These are phyloP conservation scores for Apis cerana DNA, from an alignment of 1,140 invertebrate species.

Conservation along the genomic window DNA sequence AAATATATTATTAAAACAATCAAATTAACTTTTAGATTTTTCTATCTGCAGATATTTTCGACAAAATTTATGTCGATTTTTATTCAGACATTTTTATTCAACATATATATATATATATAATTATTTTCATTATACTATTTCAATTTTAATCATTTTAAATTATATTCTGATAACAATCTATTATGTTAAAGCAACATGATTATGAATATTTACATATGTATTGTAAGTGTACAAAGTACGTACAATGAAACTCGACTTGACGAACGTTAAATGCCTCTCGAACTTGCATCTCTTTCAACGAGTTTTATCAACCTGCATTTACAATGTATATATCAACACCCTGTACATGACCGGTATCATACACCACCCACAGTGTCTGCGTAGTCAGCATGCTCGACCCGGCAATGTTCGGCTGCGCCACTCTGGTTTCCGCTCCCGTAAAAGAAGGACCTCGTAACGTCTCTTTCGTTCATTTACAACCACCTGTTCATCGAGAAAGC, in stretches of 20 bases:
- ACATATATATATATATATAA: no score
- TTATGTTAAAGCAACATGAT: no score
- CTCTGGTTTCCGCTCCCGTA: slow-evolving; percentile 63
- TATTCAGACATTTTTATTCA: no score
- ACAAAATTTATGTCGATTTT: no score
- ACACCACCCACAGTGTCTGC: slow-evolving; percentile 35
- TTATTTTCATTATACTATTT: no score
- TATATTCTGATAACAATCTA: no score
- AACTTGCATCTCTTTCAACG: background rate
- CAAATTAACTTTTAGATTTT: no score
- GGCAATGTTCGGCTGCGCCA: slow-evolving; percentile 69
- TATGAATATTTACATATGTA: no score
- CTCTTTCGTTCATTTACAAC: slow-evolving; percentile 73
- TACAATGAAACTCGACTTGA: no score
- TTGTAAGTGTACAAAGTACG: background rate
- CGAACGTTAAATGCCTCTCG: background rate
- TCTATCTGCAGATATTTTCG: no score
- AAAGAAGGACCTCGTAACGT: slow-evolving; percentile 69
- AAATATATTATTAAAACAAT: no score
- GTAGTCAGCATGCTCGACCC: slow-evolving; percentile 39
- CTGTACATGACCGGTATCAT: background rate
- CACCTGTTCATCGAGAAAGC: slow-evolving; percentile 71
- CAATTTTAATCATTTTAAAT: no score
- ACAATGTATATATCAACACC: background rate
- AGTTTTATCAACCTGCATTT: background rate